phyloP scores from a whole-genome alignment of 1,140 invertebrate species.

The Pectinophora gossypiella region DNA sequence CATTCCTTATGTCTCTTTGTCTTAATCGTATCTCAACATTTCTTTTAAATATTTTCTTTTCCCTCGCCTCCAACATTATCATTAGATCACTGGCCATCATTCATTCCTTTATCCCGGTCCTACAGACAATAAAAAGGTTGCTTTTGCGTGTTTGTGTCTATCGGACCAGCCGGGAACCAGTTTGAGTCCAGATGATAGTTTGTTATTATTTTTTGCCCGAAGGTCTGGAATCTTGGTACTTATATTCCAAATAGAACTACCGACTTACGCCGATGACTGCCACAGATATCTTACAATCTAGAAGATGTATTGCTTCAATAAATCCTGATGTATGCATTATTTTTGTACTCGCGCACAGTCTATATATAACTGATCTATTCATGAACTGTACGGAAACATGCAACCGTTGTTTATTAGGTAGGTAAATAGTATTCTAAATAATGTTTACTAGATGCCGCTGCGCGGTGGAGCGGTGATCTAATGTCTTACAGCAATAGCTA shows the following conservation, averaged over 20 bases:
- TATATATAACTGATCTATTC: not conserved
- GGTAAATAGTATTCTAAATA: too few relatives aligned
- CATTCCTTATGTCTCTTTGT: not conserved
- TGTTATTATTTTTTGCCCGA: conserved; percentile 55
- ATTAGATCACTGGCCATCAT: conserved; percentile 9
- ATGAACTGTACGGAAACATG: too few relatives aligned
- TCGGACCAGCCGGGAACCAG: conserved; percentile 37
- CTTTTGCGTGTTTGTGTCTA: conserved; percentile 45
- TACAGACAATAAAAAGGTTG: conserved; percentile 44
- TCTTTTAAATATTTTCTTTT: not conserved
- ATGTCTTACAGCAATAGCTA: too few relatives aligned
- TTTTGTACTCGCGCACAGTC: not conserved
- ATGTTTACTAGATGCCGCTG: too few relatives aligned
- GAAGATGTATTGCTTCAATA: not conserved
- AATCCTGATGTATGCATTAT: not conserved
- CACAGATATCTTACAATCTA: not conserved
- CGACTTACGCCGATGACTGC: not conserved
- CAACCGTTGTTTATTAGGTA: too few relatives aligned
- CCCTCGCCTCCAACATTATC: not conserved
- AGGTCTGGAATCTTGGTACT: conserved; percentile 11
- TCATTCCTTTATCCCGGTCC: conserved; percentile 26
- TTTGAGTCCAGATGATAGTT: conserved; percentile 57
- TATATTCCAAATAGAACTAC: not conserved
- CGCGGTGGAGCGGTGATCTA: too few relatives aligned
- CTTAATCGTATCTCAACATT: not conserved